A percentile compares a stretch with the other conserved stretches of the same genome.
phyloP scores from a whole-genome alignment of 1,140 invertebrate genomes.

The Pomacea maculata region DNA sequence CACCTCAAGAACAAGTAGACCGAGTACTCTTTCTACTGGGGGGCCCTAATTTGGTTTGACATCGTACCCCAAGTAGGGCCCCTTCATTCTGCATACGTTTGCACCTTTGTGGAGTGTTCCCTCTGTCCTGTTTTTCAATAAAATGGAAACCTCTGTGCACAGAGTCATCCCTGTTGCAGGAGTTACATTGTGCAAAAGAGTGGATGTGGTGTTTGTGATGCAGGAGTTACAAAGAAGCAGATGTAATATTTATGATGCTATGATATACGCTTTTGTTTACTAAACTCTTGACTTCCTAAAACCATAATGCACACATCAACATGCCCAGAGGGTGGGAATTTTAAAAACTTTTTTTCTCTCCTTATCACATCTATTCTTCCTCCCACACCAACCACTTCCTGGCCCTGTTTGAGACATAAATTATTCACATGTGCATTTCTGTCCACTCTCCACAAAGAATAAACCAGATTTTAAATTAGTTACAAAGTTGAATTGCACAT shows the following conservation, averaged over 20 bases:
- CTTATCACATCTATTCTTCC: background rate
- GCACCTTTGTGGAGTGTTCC: constrained; percentile 16
- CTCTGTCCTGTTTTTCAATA: constrained; percentile 14
- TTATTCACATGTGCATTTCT: background rate
- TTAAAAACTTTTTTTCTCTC: background rate
- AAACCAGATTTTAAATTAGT: too few relatives aligned
- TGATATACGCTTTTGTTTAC: background rate
- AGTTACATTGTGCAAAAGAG: background rate
- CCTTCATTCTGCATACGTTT: constrained; percentile 9
- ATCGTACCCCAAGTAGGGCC: background rate
- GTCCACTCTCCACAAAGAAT: too few relatives aligned
- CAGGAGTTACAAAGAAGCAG: background rate
- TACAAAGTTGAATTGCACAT: too few relatives aligned
- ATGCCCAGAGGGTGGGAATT: too few relatives aligned
- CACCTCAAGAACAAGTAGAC: constrained; percentile 17
- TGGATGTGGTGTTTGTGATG: background rate
- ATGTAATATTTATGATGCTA: background rate
- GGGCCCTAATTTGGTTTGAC: background rate
- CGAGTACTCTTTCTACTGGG: constrained; percentile 26
- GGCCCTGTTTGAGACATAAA: background rate
- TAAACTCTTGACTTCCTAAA: background rate
- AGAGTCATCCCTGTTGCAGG: constrained; percentile 4
- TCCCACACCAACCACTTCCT: background rate
- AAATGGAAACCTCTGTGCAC: constrained; percentile 23
- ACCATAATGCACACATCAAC: background rate